These are phyloP conservation scores for Spisula subtruncata DNA, from an alignment of 2,888 invertebrate species.

Conservation along the genomic window DNA sequence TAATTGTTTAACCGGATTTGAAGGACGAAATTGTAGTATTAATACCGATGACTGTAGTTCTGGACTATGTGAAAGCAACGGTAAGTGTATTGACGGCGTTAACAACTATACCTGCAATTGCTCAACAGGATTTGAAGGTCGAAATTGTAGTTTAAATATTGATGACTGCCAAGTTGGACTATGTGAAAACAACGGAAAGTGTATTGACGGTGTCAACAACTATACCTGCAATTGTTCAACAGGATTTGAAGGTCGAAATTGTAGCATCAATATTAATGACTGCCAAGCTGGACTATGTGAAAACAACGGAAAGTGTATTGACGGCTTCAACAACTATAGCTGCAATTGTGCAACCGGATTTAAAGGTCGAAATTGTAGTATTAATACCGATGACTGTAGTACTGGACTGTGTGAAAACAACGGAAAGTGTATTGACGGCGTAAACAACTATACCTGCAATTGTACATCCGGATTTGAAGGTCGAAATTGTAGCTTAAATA, in stretches of 20 bases:
- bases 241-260: background rate
- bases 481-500: background rate
- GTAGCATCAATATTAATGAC: background rate
- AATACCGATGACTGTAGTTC: background rate
- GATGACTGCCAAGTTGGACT: background rate
- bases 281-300: background rate
- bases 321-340: background rate
- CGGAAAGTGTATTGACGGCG: background rate
- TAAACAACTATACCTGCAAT: constrained; percentile 1
- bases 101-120: constrained; percentile 4
- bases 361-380: background rate
- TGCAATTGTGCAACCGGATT: constrained; percentile 1
- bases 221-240: background rate
- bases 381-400: background rate
- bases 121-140: background rate
- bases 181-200: background rate
- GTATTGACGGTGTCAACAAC: background rate
- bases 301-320: background rate
- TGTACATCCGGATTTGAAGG: constrained; percentile 1
- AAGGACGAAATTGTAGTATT: background rate
- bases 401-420: background rate
- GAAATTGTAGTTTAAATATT: background rate
- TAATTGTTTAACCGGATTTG: background rate
- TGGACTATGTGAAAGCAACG: background rate
- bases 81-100: background rate